Base-by-base conservation (phyloP, 2,888 invertebrate species). In the Microctonus aethiopoides region DNA sequence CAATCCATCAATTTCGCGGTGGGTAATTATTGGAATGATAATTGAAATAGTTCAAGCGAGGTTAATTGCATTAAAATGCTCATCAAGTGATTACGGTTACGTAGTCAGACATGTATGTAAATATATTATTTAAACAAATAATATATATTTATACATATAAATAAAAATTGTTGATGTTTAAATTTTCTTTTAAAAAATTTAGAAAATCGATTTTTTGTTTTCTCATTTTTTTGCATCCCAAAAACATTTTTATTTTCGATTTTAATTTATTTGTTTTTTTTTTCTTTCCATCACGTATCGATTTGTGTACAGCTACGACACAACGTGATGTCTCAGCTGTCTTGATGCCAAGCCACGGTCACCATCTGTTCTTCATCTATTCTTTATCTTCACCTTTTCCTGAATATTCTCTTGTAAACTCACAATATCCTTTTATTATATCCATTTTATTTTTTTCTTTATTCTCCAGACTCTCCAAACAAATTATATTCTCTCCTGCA, bases 341-440 rank as follows among this genome's bases (percentile, higher is more conserved):
- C 68, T 59, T 39, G 57, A 51, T 46, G 60, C 63, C 66, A 66
- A 36, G 70, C 66, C 60, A 66, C 66, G 72, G 72, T 63, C 68
- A 69, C 74, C 73, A 75, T 73, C 74, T 75, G 73, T 73, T n/a
- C n/a, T n/a, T 75, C 64, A 46, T 67, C 64, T 13, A 52, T 32
- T 51, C 56, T 34, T 64, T 36, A 51, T 34, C 64, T 39, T 39
- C 26, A 22, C 34, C 16, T 54, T 16, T 26, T 3, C 39, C 16
- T 56, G n/a, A n/a, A n/a, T n/a, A n/a, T n/a, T 54, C 57, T 39
- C 26, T 20, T 34, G n/a, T 22, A 16, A 16, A 24, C 52, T 26
- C 2, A 39, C 61, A 11, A 24, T 34, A 13, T 22, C 22, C 9
- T 22, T 64, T 52, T 52, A 34, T 16, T 32, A 6, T 39, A 24